A percentile compares a stretch with the other conserved stretches of the same genome.
Conservation (phyloP, 2,797 vertebrate species). For the Schizopygopsis pylzovi region DNA sequence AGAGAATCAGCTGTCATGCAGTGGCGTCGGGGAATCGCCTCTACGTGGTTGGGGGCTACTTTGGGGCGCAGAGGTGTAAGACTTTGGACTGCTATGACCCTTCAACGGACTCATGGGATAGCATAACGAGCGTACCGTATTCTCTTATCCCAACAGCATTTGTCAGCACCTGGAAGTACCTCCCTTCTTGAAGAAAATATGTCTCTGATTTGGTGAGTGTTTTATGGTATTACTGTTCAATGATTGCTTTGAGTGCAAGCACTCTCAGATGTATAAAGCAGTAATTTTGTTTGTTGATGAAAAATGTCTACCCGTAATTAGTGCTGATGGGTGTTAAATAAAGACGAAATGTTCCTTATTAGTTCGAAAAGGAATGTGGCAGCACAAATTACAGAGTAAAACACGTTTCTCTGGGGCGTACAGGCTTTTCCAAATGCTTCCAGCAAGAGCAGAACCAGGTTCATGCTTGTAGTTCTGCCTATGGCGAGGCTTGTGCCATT, state of each 20-base stretch:
- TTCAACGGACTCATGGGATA: constrained; percentile 85
- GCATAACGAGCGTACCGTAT: constrained; percentile 86
- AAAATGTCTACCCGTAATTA: constrained; percentile 47
- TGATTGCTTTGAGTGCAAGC: neutral
- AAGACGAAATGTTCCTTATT: constrained; percentile 69
- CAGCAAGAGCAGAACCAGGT: constrained; percentile 63
- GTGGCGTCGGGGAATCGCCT: constrained; percentile 86
- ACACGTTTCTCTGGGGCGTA: neutral
- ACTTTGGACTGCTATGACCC: constrained; percentile 88
- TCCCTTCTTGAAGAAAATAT: constrained; percentile 74
- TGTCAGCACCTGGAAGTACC: constrained; percentile 90
- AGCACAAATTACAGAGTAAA: constrained; percentile 75
- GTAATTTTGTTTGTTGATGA: constrained; percentile 30
- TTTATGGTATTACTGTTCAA: neutral
- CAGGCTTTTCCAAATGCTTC: constrained; percentile 33
- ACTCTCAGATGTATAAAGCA: constrained; percentile 11
- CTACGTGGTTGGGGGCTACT: constrained; percentile 87
- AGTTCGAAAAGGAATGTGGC: constrained; percentile 74
- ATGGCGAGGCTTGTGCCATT: constrained; percentile 31
- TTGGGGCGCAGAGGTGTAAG: constrained; percentile 85
- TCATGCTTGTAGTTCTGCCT: constrained; percentile 60
- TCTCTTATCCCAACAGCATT: constrained; percentile 88
- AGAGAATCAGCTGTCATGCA: constrained; percentile 85
- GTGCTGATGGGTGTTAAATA: constrained; percentile 72
- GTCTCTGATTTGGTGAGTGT: constrained; percentile 70